Evolutionary conservation across 2,113 vertebrate species (phyloP).

Genomic region (Gorsachius goisagi): DNA sequence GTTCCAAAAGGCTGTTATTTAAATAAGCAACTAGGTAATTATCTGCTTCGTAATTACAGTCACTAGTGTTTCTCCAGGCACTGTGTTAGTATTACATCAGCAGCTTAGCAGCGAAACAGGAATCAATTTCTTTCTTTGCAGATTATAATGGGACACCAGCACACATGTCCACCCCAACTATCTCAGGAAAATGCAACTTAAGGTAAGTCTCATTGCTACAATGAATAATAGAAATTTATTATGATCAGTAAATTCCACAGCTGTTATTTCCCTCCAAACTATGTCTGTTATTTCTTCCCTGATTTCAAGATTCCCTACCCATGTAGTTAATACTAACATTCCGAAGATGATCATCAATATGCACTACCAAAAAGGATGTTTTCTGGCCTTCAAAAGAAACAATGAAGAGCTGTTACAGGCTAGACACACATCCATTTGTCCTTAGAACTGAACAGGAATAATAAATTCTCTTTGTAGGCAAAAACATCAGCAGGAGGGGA

Average conservation of each 20-base stretch:
- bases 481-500: neutral
- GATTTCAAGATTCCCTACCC: neutral
- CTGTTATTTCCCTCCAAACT: neutral
- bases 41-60: constrained; percentile 37
- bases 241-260: neutral
- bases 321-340: neutral
- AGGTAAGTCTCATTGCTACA: neutral
- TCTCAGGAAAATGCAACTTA: neutral
- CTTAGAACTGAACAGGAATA: neutral
- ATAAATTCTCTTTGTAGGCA: constrained; percentile 9
- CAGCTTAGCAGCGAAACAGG: neutral
- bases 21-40: constrained; percentile 56
- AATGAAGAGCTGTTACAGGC: neutral
- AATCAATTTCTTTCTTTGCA: neutral
- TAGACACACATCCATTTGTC: neutral
- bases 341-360: neutral
- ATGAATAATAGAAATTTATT: neutral
- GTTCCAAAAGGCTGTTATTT: constrained; percentile 50
- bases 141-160: neutral
- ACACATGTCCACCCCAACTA: neutral
- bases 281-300: neutral
- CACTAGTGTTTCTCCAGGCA: constrained; percentile 30
- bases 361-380: neutral
- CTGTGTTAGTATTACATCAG: neutral
- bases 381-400: neutral